These are phyloP conservation scores for Hermetia illucens DNA, from an alignment of 1,140 invertebrate species.

Conservation along the genomic window DNA sequence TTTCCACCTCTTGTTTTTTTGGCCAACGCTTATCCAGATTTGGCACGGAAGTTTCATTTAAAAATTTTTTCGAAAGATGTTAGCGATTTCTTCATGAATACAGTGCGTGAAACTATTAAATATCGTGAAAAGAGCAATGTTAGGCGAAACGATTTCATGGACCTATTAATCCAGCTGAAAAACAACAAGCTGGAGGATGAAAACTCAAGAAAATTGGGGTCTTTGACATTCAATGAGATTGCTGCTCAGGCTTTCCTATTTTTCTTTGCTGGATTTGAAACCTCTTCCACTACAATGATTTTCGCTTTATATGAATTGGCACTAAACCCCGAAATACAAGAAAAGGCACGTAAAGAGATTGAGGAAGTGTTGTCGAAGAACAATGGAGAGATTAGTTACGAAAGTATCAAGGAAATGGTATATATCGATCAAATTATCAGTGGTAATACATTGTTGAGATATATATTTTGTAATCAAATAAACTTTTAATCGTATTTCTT, in stretches of 20 bases:
- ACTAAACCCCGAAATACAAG: conserved; percentile 33
- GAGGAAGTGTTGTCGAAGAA: conserved; percentile 21
- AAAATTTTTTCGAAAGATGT: too few relatives aligned
- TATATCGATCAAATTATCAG: conserved; percentile 21
- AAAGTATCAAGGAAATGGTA: conserved; percentile 15
- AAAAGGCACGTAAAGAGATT: conserved; percentile 34
- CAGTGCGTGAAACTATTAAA: conserved; percentile 17
- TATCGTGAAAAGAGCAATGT: conserved; percentile 30
- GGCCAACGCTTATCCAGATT: too few relatives aligned
- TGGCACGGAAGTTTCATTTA: too few relatives aligned
- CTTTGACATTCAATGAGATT: conserved; percentile 13
- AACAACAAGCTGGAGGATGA: too few relatives aligned
- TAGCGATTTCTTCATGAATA: background rate
- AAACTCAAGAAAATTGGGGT: too few relatives aligned
- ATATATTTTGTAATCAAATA: conserved; percentile 1
- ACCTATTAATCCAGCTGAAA: too few relatives aligned
- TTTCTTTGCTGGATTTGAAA: conserved; percentile 35
- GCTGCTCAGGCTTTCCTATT: conserved; percentile 32
- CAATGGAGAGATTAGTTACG: conserved; percentile 26
- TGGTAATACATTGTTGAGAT: conserved; percentile 10
- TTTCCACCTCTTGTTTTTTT: too few relatives aligned
- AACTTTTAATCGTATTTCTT: background rate
- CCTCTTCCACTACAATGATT: conserved; percentile 32
- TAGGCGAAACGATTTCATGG: too few relatives aligned
- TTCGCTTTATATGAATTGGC: conserved; percentile 37